Base-by-base conservation (phyloP, 2,888 invertebrate genomes). In the Synanthedon vespiformis region DNA sequence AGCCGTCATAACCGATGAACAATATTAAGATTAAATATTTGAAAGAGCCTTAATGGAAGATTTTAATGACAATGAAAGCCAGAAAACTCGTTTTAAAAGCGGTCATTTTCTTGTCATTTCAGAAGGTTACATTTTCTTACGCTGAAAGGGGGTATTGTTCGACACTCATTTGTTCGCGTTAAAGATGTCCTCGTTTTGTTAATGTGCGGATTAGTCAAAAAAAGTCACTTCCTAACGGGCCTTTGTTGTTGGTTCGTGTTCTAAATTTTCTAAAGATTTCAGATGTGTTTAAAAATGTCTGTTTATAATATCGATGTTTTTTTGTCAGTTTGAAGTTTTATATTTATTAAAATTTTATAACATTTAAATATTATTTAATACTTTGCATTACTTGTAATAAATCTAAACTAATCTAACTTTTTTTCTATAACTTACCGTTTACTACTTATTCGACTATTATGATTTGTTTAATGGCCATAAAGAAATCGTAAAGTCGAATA, bases 141-240 rank as follows among this genome's bases (percentile, higher is more conserved):
- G 47, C 49, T 55, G 53, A 53, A 49, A 53, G 56, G 55, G 52
- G 54, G 56, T 56, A 49, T 52, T 49, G 40, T 49, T 51, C 51
- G 22, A 40, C 12, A 18, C 52, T 49, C 16, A 22, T 48, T 48
- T 48, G 22, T 48, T 48, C 22, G 48, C 48, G 48, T 13, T 48
- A 48, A 48, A 48, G 48, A 48, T 18, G 13, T 48, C 48, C 22
- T 48, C 14, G 44, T 44, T 16, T 8, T 10, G 57, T 59, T 62
- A 60, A 62, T 61, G 59, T 62, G 57, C 57, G 58, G 59, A 59
- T 62, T 62, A 57, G 57, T 59, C 54, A 56, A 59, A 57, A 57
- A 57, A 54, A 56, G 44, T 14, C 44, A 44, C 44, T 44, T 6
- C 13, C 14, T 44, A 44, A 44, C 3, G 44, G 44, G 13, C 6